A percentile compares a stretch with the other conserved stretches of the same genome.
Conservation (phyloP, 1,140 invertebrate genomes). For the Panagrolaimus sp. region DNA sequence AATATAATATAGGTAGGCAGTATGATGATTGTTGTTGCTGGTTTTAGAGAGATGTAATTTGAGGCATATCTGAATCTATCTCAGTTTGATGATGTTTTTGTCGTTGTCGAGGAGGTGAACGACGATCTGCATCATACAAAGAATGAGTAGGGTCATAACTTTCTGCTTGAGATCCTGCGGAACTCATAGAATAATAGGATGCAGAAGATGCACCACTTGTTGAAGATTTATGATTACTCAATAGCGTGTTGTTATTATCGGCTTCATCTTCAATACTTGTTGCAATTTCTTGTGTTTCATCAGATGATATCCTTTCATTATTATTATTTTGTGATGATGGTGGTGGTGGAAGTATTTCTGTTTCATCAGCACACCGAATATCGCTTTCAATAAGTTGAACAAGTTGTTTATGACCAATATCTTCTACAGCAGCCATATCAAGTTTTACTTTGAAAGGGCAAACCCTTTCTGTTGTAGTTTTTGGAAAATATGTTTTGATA, state of each 20-base stretch:
- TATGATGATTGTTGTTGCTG: too few relatives aligned
- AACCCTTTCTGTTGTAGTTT: constrained; percentile 27
- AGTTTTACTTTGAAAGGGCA: constrained; percentile 54
- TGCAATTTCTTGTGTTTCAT: too few relatives aligned
- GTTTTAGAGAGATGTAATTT: too few relatives aligned
- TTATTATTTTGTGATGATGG: background rate
- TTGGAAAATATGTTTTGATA: constrained; percentile 29
- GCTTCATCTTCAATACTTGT: background rate
- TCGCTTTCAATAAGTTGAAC: constrained; percentile 33
- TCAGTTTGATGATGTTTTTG: too few relatives aligned
- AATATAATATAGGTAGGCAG: too few relatives aligned
- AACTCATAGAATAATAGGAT: background rate
- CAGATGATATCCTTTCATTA: background rate
- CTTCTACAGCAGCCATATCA: constrained; percentile 56
- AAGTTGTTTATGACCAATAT: constrained; percentile 40
- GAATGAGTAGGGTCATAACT: background rate
- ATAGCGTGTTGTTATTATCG: background rate
- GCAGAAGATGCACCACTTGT: background rate
- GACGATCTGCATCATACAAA: background rate
- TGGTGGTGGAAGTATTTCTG: too few relatives aligned
- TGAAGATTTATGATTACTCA: background rate
- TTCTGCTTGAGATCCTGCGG: background rate
- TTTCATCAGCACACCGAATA: constrained; percentile 41
- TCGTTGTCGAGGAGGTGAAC: too few relatives aligned
- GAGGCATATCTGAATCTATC: too few relatives aligned